Conservation (phyloP, 2,797 vertebrate species). For the Lacerta bilineata region DNA sequence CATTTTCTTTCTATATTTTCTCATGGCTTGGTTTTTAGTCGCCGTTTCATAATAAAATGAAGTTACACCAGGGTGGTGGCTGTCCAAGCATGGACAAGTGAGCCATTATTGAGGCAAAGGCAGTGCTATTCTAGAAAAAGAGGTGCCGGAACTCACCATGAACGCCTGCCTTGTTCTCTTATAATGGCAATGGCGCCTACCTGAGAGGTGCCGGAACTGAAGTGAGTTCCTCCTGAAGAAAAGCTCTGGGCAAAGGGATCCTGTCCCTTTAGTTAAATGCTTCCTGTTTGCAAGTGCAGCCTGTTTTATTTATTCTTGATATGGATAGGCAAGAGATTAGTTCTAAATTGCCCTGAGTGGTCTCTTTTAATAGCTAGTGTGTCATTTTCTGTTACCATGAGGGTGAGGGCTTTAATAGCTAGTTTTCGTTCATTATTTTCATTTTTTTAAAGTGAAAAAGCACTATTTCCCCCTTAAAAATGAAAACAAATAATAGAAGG, state of each 20-base stretch:
- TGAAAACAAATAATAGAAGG: background rate
- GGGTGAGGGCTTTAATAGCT: background rate
- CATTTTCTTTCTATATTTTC: background rate
- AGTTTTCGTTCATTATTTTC: background rate
- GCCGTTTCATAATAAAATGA: background rate
- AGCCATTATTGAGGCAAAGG: background rate
- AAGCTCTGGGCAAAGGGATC: too few relatives aligned
- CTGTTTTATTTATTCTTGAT: background rate
- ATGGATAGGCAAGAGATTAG: background rate
- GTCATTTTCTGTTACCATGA: background rate
- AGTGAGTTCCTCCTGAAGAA: too few relatives aligned
- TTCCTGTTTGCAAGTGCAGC: too few relatives aligned
- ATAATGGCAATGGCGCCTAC: too few relatives aligned
- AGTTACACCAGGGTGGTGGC: background rate
- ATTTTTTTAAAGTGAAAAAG: background rate
- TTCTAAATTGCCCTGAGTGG: background rate
- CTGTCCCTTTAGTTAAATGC: background rate
- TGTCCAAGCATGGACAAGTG: background rate
- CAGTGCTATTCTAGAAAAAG: too few relatives aligned
- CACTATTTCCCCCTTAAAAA: background rate
- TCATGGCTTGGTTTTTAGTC: background rate
- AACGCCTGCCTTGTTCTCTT: too few relatives aligned
- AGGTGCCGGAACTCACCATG: too few relatives aligned
- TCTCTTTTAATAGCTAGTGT: too few relatives aligned
- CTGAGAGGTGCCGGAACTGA: background rate